A percentile compares a stretch with the other conserved stretches of the same genome.
These are phyloP conservation scores for Corythornis vintsioides DNA, from an alignment of 2,113 vertebrate species.

Conservation along the genomic window DNA sequence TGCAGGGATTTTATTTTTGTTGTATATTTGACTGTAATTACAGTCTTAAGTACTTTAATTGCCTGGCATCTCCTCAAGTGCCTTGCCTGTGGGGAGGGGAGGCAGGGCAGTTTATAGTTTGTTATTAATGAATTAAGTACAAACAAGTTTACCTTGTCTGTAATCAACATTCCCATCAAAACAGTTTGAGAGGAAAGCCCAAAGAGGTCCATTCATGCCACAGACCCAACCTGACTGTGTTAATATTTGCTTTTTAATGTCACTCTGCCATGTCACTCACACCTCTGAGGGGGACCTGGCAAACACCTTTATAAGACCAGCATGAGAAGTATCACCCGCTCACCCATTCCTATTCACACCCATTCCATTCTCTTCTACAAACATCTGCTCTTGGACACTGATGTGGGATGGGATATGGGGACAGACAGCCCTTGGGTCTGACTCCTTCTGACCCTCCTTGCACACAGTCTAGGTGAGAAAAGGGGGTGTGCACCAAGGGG, in stretches of 20 bases:
- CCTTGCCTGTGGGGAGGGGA: constrained; percentile 56
- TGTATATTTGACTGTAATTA: constrained; percentile 68
- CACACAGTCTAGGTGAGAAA: not conserved
- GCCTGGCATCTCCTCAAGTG: constrained; percentile 53
- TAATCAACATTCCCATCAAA: constrained; percentile 52
- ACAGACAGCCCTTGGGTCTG: not conserved
- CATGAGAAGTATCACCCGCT: not conserved
- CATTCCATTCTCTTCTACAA: not conserved
- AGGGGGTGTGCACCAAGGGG: not conserved
- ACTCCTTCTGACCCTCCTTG: not conserved
- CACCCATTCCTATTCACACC: not conserved
- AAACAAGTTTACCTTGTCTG: constrained; percentile 62
- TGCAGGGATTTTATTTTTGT: constrained; percentile 65
- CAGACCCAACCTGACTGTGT: not conserved
- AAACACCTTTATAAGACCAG: not conserved
- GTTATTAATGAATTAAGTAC: constrained; percentile 56
- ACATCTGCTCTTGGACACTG: not conserved
- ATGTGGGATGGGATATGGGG: not conserved
- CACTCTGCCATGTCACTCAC: not conserved
- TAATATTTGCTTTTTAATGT: not conserved
- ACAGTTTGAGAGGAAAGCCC: not conserved
- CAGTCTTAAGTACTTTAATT: constrained; percentile 64
- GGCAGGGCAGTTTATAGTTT: constrained; percentile 61
- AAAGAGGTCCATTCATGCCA: not conserved
- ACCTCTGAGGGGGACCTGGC: not conserved